These are phyloP conservation scores for Cricetomys ansorgei DNA, from an alignment of 2,113 vertebrate species.

Conservation along the genomic window DNA sequence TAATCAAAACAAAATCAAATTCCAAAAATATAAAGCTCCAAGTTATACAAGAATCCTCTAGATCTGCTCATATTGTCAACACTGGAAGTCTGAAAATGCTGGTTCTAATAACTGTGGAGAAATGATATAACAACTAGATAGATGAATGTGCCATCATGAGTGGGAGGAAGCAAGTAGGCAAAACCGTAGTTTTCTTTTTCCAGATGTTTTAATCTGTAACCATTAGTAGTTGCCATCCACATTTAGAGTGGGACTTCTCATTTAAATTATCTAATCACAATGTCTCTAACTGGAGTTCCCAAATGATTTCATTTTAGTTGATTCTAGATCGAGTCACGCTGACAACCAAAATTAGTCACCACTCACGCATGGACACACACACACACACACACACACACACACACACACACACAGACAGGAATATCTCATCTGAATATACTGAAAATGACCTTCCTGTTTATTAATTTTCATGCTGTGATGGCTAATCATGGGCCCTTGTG, in stretches of 20 bases:
- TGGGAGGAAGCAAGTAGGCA: background rate
- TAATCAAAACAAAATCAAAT: background rate
- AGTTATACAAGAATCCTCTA: background rate
- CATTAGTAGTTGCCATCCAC: background rate
- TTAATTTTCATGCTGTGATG: background rate
- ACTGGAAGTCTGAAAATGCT: too few relatives aligned
- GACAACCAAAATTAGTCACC: background rate
- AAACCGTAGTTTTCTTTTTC: background rate
- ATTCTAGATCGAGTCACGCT: background rate
- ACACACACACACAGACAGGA: rapidly evolving
- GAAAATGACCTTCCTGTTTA: background rate
- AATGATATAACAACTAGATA: background rate
- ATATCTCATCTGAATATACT: background rate
- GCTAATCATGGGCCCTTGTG: too few relatives aligned
- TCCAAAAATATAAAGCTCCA: background rate
- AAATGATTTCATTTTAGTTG: background rate
- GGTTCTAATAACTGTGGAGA: background rate
- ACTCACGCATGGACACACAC: background rate
- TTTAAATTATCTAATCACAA: too few relatives aligned
- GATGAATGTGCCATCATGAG: background rate
- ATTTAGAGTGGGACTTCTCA: background rate
- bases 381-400: background rate
- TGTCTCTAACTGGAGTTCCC: background rate
- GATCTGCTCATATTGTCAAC: background rate
- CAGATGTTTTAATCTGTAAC: background rate